Evolutionary conservation across 2,888 invertebrate species (phyloP), one percentile per base, ranked within the genome.

Genomic region (Cataglyphis livida): DNA sequence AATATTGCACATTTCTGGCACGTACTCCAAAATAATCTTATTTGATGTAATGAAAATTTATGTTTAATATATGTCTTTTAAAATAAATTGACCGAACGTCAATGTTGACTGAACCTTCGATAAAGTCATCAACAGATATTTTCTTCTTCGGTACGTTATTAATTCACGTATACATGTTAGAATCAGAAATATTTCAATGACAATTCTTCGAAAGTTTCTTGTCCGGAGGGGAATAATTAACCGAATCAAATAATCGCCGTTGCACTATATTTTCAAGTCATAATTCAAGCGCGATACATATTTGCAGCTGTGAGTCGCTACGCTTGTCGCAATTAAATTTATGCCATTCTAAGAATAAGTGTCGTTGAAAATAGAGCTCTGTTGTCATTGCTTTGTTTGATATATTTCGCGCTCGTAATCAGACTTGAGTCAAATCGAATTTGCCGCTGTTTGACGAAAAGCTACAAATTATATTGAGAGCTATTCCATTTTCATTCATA

Each of bases 281-380:
- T 90, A 90, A 88, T 90, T 90, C 90, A 90, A 87, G 74, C 89
- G 81, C 90, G 83, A 90, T 90, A 90, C 89, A 90, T 81, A 88
- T 84, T 90, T 87, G 83, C 85, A 76, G 86, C 68, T 84, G 86
- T 85, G 85, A 88, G 90, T 88, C 88, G 87, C 88, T 87, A 85
- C 82, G 88, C 82, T 89, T 88, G 90, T 90, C 90, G 90, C 90
- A 90, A 90, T 88, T 85, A 90, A 90, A 90, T 90, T 90, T 90
- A 90, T 87, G 90, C 86, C 84, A 88, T 86, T 82, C 90, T 84
- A 88, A 88, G 90, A 90, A 90, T 90, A 90, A 88, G 85, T 64
- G 75, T 51, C 85, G 85, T 85, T 85, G 83, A 85, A 90, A 90
- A 90, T 90, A 90, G 90, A 89, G 83, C 78, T 85, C 86, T 89